These are phyloP conservation scores for Calameuta pallipes DNA, from an alignment of 2,888 invertebrate genomes.

Conservation along the genomic window DNA sequence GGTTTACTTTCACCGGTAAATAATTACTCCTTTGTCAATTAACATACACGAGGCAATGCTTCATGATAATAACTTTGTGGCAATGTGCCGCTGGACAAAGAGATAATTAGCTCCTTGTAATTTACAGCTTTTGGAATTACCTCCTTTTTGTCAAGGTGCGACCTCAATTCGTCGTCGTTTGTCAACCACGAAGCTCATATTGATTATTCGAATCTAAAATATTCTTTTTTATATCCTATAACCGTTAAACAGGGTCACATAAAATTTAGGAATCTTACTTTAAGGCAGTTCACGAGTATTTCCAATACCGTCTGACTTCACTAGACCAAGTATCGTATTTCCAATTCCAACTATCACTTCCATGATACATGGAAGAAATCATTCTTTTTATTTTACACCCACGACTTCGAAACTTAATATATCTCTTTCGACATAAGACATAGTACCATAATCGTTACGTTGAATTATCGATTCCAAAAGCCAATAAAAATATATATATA, in stretches of 20 bases:
- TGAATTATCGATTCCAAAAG: background rate
- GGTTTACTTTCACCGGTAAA: background rate
- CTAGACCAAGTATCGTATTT: background rate
- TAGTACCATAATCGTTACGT: background rate
- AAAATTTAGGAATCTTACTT: background rate
- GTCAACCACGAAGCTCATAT: background rate
- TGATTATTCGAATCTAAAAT: background rate
- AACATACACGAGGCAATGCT: conserved; percentile 40
- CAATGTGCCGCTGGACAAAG: conserved; percentile 37
- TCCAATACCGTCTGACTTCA: background rate
- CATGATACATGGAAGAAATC: background rate
- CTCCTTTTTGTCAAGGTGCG: background rate
- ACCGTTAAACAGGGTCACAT: no score
- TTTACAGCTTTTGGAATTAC: conserved; percentile 20
- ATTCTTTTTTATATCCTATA: no score
- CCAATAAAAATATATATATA: background rate
- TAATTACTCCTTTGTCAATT: conserved; percentile 41
- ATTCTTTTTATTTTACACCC: background rate
- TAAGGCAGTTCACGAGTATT: background rate
- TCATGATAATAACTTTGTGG: conserved; percentile 49
- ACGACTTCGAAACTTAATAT: background rate
- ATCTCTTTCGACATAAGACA: background rate
- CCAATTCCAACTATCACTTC: background rate
- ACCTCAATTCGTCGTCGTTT: background rate
- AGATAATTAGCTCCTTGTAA: conserved; percentile 38